Conservation (phyloP, 1,140 invertebrate species). For the Leptinotarsa lineolata region DNA sequence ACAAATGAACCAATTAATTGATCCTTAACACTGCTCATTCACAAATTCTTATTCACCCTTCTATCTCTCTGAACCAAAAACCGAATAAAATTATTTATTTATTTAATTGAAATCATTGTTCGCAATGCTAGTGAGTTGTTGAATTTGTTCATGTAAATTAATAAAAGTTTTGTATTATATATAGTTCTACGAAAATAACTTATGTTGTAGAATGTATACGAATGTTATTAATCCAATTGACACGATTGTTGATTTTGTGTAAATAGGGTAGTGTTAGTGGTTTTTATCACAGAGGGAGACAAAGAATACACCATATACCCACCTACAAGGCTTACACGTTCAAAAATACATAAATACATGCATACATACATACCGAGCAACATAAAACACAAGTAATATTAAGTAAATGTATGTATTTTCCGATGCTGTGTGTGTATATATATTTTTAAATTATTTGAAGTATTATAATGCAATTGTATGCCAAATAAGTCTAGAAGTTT, state of each 20-base stretch:
- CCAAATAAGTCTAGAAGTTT: slow-evolving; percentile 49
- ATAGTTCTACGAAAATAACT: not conserved
- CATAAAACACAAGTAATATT: slow-evolving; percentile 47
- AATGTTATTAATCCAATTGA: not conserved
- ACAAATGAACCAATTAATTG: too few species aligned
- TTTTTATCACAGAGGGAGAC: slow-evolving; percentile 48
- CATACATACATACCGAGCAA: slow-evolving; percentile 40
- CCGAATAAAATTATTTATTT: not conserved
- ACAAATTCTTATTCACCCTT: too few species aligned
- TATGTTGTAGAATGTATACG: slow-evolving; percentile 8
- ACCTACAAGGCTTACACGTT: slow-evolving; percentile 55
- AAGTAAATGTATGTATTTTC: slow-evolving; percentile 57
- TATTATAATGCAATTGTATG: slow-evolving; percentile 53
- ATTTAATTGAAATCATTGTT: not conserved
- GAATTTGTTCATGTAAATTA: not conserved
- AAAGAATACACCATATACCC: slow-evolving; percentile 40
- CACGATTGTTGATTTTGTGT: slow-evolving; percentile 1
- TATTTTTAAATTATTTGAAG: slow-evolving; percentile 50
- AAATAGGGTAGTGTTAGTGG: not conserved
- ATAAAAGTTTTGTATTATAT: not conserved
- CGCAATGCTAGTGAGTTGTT: not conserved
- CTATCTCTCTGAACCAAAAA: too few species aligned
- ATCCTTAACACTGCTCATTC: too few species aligned
- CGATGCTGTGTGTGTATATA: slow-evolving; percentile 53
- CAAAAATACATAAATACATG: slow-evolving; percentile 56